Evolutionary conservation across 2,113 vertebrate species (phyloP).

Genomic region (Vidua chalybeata): DNA sequence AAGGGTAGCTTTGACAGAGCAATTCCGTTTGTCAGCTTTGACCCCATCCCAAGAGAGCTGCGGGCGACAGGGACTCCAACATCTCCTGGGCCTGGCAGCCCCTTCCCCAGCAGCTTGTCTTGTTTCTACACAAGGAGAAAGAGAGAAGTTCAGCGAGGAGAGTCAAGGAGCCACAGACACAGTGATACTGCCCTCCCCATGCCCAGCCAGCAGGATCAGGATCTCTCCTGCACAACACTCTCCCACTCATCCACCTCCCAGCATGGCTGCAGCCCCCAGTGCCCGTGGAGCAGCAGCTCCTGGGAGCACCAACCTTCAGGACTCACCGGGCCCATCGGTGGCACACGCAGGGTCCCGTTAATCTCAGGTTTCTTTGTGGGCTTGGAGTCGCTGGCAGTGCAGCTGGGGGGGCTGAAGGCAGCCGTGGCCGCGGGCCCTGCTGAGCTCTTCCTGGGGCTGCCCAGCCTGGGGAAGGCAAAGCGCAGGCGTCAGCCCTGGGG

Average conservation of each 20-base stretch:
- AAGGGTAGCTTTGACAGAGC: not conserved
- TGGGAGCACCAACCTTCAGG: not conserved
- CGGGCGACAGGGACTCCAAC: slow-evolving; percentile 74
- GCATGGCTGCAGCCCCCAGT: not conserved
- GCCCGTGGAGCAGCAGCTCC: not conserved
- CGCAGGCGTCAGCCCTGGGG: fast-evolving
- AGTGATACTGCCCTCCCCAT: not conserved
- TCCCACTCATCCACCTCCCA: fast-evolving
- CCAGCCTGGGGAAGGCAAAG: slow-evolving; percentile 75
- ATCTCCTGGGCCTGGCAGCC: slow-evolving; percentile 76
- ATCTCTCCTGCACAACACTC: not conserved
- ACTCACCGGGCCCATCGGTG: slow-evolving; percentile 76
- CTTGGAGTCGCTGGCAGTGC: slow-evolving; percentile 31
- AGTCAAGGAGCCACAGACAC: not conserved
- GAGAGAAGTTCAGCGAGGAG: not conserved
- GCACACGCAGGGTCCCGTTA: slow-evolving; percentile 74
- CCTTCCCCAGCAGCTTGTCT: slow-evolving; percentile 63
- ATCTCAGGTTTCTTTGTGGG: slow-evolving; percentile 73
- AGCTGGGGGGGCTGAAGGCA: slow-evolving; percentile 53
- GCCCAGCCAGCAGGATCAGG: not conserved
- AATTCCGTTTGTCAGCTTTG: slow-evolving; percentile 51
- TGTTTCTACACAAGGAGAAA: slow-evolving; percentile 30
- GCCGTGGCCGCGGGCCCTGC: slow-evolving; percentile 71
- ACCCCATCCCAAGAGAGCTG: not conserved
- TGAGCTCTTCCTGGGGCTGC: slow-evolving; percentile 78